These are phyloP conservation scores for Metalampra italica DNA, from an alignment of 2,888 invertebrate species.

Conservation along the genomic window DNA sequence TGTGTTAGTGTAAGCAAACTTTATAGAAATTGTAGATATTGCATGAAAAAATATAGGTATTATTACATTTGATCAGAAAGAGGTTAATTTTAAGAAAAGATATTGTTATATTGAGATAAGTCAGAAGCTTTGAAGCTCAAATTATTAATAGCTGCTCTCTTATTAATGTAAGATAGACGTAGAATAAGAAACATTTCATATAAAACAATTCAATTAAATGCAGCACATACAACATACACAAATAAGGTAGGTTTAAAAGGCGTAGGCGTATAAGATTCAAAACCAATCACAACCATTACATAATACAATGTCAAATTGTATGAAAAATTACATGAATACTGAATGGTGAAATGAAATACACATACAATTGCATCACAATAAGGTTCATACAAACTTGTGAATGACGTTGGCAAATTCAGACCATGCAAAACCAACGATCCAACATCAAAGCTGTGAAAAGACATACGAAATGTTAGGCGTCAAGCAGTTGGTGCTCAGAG, in stretches of 20 bases:
- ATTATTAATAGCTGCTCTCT: neutral
- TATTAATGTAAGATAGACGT: neutral
- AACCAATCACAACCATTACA: neutral
- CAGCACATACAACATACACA: neutral
- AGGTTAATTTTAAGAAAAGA: neutral
- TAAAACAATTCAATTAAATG: neutral
- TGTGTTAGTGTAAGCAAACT: constrained; percentile 2
- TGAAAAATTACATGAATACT: neutral
- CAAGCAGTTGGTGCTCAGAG: constrained; percentile 37
- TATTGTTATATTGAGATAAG: neutral
- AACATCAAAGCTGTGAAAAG: constrained; percentile 31
- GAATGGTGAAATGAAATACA: neutral
- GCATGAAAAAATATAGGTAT: neutral
- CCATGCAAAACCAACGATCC: constrained; percentile 53
- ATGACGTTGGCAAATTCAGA: constrained; percentile 7
- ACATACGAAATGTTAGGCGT: constrained; percentile 38
- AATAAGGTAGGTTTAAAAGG: neutral
- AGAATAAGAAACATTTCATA: too few relatives aligned
- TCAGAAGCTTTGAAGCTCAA: neutral
- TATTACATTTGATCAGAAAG: neutral
- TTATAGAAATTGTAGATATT: neutral
- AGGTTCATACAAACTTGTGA: neutral
- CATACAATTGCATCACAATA: neutral
- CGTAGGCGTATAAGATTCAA: neutral
- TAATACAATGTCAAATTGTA: neutral